phyloP scores from a whole-genome alignment of 2,797 vertebrate species.

The Lagorchestes hirsutus region DNA sequence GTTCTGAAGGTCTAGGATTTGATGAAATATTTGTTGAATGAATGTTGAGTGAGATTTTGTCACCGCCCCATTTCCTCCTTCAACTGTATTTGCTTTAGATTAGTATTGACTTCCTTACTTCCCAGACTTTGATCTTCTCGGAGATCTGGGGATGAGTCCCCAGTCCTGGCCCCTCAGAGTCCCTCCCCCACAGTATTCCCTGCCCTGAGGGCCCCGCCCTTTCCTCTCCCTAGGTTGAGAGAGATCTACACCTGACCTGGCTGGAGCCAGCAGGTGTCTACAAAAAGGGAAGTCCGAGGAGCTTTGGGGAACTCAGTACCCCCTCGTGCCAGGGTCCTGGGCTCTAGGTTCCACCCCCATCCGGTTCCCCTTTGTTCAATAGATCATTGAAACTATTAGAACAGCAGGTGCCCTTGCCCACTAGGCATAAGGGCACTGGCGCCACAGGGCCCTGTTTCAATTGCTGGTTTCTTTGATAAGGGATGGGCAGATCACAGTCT shows the following conservation, averaged over 20 bases:
- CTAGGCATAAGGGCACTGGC: not conserved
- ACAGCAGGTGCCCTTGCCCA: not conserved
- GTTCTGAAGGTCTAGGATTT: not conserved
- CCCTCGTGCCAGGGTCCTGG: not conserved
- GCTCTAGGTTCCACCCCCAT: not conserved
- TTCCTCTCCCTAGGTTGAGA: not conserved
- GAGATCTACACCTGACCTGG: not conserved
- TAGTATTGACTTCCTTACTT: not conserved
- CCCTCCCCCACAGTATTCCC: conserved; percentile 59
- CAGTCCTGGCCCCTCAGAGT: not conserved
- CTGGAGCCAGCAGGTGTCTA: not conserved
- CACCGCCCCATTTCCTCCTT: not conserved
- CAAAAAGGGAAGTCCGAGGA: not conserved
- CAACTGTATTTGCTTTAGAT: not conserved
- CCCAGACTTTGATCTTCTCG: conserved; percentile 54
- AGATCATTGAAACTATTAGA: not conserved
- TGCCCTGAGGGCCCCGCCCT: not conserved
- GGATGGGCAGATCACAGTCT: conserved; percentile 19
- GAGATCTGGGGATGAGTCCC: not conserved
- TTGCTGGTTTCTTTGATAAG: conserved; percentile 65
- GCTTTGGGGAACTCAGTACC: not conserved
- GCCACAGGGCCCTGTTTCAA: conserved; percentile 24
- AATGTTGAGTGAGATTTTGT: not conserved
- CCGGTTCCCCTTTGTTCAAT: not conserved
- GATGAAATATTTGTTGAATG: not conserved